Evolutionary conservation across 2,113 vertebrate genomes (phyloP).

Genomic region (Saiga tatarica): DNA sequence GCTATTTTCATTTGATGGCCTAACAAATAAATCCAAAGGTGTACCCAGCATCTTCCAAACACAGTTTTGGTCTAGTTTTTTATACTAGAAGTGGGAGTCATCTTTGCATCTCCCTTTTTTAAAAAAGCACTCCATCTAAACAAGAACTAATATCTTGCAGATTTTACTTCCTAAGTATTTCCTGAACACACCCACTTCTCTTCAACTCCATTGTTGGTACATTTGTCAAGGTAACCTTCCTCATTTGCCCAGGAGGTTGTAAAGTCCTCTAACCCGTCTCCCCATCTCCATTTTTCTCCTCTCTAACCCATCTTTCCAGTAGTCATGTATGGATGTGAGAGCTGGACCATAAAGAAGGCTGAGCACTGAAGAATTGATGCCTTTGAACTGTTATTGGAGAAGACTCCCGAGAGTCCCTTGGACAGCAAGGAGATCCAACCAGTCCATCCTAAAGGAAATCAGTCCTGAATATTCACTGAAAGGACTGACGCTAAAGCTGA

Average conservation of each 20-base stretch:
- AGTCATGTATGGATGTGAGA: background rate
- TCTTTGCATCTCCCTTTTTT: background rate
- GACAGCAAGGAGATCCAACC: background rate
- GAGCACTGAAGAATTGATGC: background rate
- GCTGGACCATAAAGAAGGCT: background rate
- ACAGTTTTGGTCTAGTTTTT: background rate
- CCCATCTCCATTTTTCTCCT: background rate
- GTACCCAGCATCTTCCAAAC: background rate
- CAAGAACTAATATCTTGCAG: background rate
- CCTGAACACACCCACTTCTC: background rate
- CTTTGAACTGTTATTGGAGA: background rate
- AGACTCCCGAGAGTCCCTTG: background rate
- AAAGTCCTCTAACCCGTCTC: background rate
- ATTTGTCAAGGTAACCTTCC: background rate
- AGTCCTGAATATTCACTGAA: background rate
- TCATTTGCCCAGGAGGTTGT: background rate
- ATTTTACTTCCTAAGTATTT: background rate
- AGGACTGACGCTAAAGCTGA: background rate
- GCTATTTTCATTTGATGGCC: background rate
- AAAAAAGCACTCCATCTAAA: background rate
- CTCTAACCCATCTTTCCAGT: background rate
- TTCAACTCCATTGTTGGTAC: background rate
- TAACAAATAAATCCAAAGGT: conserved; percentile 4
- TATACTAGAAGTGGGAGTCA: background rate
- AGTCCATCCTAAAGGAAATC: background rate